Conservation (phyloP, 53 echinoderm and acorn worm species). For the Paracentrotus lividus region DNA sequence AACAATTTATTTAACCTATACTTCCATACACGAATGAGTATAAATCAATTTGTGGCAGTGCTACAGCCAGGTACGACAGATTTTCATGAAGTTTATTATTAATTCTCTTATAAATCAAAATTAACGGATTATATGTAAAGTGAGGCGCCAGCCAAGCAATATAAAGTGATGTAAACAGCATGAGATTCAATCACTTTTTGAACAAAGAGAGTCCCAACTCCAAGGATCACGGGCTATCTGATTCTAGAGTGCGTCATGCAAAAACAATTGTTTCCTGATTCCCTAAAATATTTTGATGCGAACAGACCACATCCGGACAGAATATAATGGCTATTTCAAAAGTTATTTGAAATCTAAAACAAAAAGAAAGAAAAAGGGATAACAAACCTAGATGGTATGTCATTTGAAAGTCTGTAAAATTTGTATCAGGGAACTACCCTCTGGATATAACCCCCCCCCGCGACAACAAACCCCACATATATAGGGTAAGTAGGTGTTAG, state of each 20-base stretch:
- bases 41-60: not conserved
- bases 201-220: slow-evolving; percentile 49
- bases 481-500: no score
- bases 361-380: no score
- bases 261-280: not conserved
- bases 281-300: not conserved
- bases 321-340: not conserved
- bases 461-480: no score
- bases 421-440: no score
- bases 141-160: not conserved
- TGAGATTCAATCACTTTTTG: slow-evolving; percentile 18
- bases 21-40: not conserved
- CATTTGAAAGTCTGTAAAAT: no score
- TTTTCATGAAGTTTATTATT: not conserved
- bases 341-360: not conserved
- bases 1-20: not conserved
- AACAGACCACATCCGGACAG: not conserved
- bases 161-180: not conserved
- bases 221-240: slow-evolving; percentile 18
- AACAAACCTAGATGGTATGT: no score
- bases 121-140: not conserved
- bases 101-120: not conserved
- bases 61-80: not conserved
- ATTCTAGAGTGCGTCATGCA: slow-evolving; percentile 9
- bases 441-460: no score